Percentiles rank a stretch among this genome's conserved stretches.
Conservation (phyloP, 2,888 invertebrate species). For the Coenonympha arcania region DNA sequence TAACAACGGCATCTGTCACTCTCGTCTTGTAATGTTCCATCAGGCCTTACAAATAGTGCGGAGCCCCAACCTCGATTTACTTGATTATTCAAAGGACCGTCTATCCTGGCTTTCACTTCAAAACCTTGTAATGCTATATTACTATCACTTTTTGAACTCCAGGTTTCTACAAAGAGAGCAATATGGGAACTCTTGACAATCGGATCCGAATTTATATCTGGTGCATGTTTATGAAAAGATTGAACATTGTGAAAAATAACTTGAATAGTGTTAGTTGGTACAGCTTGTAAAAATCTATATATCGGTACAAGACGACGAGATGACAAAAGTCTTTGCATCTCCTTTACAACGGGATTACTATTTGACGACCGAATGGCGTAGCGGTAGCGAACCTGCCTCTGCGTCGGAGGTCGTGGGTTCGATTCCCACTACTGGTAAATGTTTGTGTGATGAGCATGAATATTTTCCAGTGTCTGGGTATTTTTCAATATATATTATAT, state of each 20-base stretch:
- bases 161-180: not conserved
- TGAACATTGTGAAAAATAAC: constrained; percentile 1
- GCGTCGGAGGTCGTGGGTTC: no score
- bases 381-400: no score
- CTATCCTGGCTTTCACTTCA: not conserved
- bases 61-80: not conserved
- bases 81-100: not conserved
- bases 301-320: not conserved
- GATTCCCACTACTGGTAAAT: no score
- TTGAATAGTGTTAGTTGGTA: not conserved
- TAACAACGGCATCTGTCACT: not conserved
- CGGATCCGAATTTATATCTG: not conserved
- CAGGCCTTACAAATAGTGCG: not conserved
- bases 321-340: constrained; percentile 1
- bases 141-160: not conserved
- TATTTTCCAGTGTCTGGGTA: no score
- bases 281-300: not conserved
- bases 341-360: not conserved
- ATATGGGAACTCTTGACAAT: not conserved
- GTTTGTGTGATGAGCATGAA: no score
- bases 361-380: no score
- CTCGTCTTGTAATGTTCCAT: not conserved
- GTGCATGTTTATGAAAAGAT: not conserved
- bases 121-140: not conserved
- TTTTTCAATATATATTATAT: no score